Percentiles rank a stretch among this genome's conserved stretches.
These are phyloP conservation scores for Pseudopipra pipra DNA, from an alignment of 2,113 vertebrate species.

Conservation along the genomic window DNA sequence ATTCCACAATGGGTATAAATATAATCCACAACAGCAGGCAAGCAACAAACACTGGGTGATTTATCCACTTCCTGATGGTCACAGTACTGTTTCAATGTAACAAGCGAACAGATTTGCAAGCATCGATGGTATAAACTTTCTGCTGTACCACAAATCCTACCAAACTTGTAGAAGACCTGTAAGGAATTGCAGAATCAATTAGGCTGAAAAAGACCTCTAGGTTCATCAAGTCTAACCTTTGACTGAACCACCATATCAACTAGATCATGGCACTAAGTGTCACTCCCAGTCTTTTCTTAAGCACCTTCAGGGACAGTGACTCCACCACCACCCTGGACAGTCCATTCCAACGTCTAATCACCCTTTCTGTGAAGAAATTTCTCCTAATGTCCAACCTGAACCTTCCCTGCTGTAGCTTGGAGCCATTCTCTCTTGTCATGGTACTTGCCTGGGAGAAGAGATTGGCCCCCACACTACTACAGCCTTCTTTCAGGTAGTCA, in stretches of 20 bases:
- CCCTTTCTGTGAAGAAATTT: neutral
- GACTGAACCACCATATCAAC: neutral
- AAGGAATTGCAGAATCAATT: neutral
- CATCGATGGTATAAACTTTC: neutral
- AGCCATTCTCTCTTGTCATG: neutral
- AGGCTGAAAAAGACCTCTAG: neutral
- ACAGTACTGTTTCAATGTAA: neutral
- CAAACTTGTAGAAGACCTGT: neutral
- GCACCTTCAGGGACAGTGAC: neutral
- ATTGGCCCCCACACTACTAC: too few relatives aligned
- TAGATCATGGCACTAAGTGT: neutral
- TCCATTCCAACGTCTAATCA: too few relatives aligned
- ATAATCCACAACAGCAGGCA: neutral
- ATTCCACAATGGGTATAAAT: neutral
- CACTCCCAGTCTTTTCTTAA: neutral
- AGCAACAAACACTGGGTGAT: neutral
- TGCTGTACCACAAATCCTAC: neutral
- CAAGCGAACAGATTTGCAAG: neutral
- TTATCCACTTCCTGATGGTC: neutral
- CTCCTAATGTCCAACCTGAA: neutral
- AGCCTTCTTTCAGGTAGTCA: neutral
- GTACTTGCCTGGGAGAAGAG: neutral
- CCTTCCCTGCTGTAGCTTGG: neutral
- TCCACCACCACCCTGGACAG: too few relatives aligned
- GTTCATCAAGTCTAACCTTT: neutral